These are phyloP conservation scores for Tetranychus piercei DNA, from an alignment of 2,888 invertebrate species.

Conservation along the genomic window DNA sequence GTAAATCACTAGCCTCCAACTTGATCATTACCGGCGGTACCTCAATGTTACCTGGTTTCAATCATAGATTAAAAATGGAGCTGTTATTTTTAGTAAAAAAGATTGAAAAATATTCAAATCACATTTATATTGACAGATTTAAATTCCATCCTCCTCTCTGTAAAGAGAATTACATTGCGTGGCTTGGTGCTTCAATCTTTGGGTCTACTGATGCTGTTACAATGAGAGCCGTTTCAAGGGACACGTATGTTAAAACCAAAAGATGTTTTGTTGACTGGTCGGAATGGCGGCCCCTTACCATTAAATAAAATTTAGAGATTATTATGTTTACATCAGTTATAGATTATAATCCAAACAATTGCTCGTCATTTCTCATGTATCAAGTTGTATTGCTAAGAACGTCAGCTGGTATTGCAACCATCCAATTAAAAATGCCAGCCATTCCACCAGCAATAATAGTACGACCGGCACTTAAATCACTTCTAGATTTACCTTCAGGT, in stretches of 20 bases:
- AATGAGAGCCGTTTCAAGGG: slow-evolving; percentile 51
- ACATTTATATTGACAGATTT: slow-evolving; percentile 46
- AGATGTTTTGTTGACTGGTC: slow-evolving; percentile 17
- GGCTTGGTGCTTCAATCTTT: slow-evolving; percentile 67
- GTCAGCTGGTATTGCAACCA: slow-evolving; percentile 89
- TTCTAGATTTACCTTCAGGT: slow-evolving; percentile 41
- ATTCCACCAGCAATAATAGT: slow-evolving; percentile 84
- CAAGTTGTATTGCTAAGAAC: too few relatives aligned
- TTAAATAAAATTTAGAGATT: background rate
- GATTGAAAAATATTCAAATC: slow-evolving; percentile 42
- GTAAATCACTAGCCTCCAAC: slow-evolving; percentile 56
- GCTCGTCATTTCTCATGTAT: too few relatives aligned
- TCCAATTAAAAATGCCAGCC: slow-evolving; percentile 93
- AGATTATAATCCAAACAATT: too few relatives aligned
- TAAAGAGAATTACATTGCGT: slow-evolving; percentile 60
- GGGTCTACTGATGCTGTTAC: slow-evolving; percentile 54
- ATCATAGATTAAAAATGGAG: slow-evolving; percentile 57
- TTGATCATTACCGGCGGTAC: slow-evolving; percentile 73
- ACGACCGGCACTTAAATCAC: slow-evolving; percentile 47
- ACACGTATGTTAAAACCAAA: slow-evolving; percentile 32
- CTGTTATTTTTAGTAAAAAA: slow-evolving; percentile 46
- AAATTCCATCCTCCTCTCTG: slow-evolving; percentile 63
- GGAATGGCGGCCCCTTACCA: background rate
- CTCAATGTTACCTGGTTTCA: slow-evolving; percentile 60
- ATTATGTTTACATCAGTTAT: background rate